phyloP scores from a whole-genome alignment of 2,797 vertebrate genomes.

The Psittacula echo region DNA sequence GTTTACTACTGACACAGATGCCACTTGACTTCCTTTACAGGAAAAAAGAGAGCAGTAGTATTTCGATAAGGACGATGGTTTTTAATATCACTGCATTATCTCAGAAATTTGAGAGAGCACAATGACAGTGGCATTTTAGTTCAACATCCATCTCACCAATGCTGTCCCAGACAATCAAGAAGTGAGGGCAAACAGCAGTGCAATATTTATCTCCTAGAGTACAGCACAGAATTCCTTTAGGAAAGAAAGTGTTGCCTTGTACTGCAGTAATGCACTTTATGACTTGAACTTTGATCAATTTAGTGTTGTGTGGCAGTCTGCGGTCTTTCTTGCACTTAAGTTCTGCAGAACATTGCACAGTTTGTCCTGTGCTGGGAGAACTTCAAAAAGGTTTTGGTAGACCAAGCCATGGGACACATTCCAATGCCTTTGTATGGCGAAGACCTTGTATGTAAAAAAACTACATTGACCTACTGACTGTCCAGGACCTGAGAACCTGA shows the following conservation, averaged over 20 bases:
- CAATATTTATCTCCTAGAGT: not conserved
- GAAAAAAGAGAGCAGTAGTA: not conserved
- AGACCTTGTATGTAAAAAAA: not conserved
- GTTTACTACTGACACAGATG: not conserved
- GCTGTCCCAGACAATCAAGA: not conserved
- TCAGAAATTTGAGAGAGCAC: not conserved
- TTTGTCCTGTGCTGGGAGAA: not conserved
- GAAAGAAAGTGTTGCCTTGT: not conserved
- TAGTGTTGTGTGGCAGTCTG: not conserved
- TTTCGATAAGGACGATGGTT: not conserved
- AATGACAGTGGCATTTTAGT: not conserved
- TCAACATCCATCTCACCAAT: not conserved
- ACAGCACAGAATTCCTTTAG: not conserved
- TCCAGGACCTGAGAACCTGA: not conserved
- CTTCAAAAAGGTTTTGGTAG: not conserved
- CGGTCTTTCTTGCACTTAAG: not conserved
- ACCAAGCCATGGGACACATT: not conserved
- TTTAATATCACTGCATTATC: not conserved
- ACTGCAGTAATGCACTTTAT: not conserved
- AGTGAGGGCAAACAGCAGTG: not conserved
- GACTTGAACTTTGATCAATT: not conserved
- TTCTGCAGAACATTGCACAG: not conserved
- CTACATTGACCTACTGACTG: not conserved
- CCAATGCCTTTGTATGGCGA: not conserved
- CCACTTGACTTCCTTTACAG: not conserved